Conservation (phyloP, 2,797 vertebrate species). For the Cuculus canorus region DNA sequence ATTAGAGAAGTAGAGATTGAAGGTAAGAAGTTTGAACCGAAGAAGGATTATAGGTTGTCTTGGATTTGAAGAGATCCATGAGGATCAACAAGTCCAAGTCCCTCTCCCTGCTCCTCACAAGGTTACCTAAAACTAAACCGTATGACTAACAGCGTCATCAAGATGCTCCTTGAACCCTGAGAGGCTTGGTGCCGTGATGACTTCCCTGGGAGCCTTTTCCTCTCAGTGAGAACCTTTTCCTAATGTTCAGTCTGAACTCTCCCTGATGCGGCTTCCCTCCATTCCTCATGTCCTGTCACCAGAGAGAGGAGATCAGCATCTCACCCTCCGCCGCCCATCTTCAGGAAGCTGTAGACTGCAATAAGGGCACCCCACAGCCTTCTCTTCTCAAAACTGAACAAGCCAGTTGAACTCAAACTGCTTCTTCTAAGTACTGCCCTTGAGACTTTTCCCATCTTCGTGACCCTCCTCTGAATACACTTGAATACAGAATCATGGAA, state of each 20-base stretch:
- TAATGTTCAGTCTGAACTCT: background rate
- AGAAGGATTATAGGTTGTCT: background rate
- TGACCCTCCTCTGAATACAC: background rate
- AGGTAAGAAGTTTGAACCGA: background rate
- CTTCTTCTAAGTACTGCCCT: background rate
- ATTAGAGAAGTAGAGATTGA: background rate
- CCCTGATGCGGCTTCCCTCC: background rate
- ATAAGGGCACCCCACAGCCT: background rate
- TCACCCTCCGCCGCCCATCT: fast-evolving
- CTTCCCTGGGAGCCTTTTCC: background rate
- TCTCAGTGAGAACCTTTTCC: background rate
- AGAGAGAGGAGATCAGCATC: background rate
- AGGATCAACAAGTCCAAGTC: background rate
- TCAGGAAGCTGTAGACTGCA: background rate
- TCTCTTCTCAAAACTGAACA: background rate
- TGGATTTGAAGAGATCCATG: background rate
- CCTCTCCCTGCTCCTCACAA: background rate
- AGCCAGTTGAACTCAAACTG: background rate
- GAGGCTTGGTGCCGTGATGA: fast-evolving
- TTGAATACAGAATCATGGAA: background rate
- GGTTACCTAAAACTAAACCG: background rate
- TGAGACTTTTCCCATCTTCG: background rate
- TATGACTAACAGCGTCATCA: background rate
- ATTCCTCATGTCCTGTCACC: fast-evolving
- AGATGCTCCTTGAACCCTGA: background rate